Evolutionary conservation across 2,797 vertebrate species (phyloP), one percentile per base, ranked within the genome.

Genomic region (Rhodeus uyekii): DNA sequence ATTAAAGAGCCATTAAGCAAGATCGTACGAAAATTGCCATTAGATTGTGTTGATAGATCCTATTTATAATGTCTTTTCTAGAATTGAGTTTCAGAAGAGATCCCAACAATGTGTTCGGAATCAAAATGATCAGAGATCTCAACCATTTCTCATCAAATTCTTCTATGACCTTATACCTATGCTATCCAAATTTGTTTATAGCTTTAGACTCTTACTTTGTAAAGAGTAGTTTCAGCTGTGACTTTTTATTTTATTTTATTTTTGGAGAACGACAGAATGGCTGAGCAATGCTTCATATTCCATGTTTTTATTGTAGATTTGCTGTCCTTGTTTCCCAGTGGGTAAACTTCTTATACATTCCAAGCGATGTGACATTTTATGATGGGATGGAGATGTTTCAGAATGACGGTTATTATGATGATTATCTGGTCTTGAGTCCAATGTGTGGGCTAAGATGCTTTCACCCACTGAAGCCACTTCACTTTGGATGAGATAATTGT

Each of bases 401-500:
- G 50, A 63, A 80, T 44, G 71, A 46, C 13, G 9, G 19, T 64
- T 44, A 72, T 83, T 79, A 86, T 82, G 76, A 67, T 75, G 76
- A 81, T 64, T 53, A 80, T 69, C 77, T 69, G 81, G 38, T 74
- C 18, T 10, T 64, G 78, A 80, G 80, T 90, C 72, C 82, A 83
- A 72, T 75, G 90, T 87, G 91, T 89, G 87, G 91, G 89, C 86
- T 81, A 22, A 64, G 60, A 42, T 61, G 61, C 81, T 88, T 84
- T 87, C 78, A 85, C 87, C 78, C 87, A 78, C 86, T n/a, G 29
- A 64, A 82, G 75, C 86, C 90, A 90, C 91, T 93, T 92, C 86
- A 89, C 81, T 86, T 85, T 91, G 83, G 89, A 91, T 88, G 88
- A 88, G 86, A 90, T 91, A 92, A 93, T 93, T 90, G 84, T 89